phyloP scores from a whole-genome alignment of 2,888 invertebrate species.

The Eremobia ochroleuca region DNA sequence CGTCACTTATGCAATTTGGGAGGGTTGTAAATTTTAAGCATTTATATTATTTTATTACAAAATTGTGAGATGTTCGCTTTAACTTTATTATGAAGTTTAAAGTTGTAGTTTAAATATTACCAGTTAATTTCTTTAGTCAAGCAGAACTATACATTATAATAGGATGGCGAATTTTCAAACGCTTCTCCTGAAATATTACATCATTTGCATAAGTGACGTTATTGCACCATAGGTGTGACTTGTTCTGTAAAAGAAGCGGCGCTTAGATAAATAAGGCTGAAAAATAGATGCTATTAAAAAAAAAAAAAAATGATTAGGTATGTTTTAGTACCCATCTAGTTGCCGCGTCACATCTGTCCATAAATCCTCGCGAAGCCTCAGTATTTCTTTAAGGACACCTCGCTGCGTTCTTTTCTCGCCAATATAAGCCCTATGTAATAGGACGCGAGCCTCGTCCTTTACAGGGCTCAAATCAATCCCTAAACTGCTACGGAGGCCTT shows the following conservation, averaged over 20 bases:
- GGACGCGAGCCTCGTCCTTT: slow-evolving; percentile 8
- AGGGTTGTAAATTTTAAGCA: too few relatives aligned
- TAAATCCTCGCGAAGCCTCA: slow-evolving; percentile 30
- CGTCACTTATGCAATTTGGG: too few relatives aligned
- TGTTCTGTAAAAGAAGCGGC: not conserved
- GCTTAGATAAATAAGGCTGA: not conserved
- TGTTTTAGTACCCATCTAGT: not conserved
- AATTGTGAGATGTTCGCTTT: too few relatives aligned
- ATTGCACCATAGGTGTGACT: too few relatives aligned
- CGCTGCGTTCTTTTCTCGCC: slow-evolving; percentile 10
- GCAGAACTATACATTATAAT: too few relatives aligned
- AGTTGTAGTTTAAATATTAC: too few relatives aligned
- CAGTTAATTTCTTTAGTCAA: too few relatives aligned
- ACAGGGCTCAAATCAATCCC: slow-evolving; percentile 46
- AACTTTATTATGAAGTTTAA: too few relatives aligned
- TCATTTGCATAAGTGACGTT: too few relatives aligned
- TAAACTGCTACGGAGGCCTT: slow-evolving; percentile 12
- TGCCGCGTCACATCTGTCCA: not conserved
- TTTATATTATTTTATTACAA: too few relatives aligned
- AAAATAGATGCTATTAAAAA: not conserved
- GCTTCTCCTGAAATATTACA: too few relatives aligned
- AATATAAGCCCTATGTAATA: slow-evolving; percentile 44
- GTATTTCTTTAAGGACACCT: slow-evolving; percentile 41
- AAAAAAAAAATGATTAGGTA: slow-evolving; percentile 4
- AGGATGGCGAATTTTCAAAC: too few relatives aligned